Evolutionary conservation across 2,797 vertebrate species (phyloP), one percentile per base, ranked within the genome.

Genomic region (Odontamblyopus lacepedii): DNA sequence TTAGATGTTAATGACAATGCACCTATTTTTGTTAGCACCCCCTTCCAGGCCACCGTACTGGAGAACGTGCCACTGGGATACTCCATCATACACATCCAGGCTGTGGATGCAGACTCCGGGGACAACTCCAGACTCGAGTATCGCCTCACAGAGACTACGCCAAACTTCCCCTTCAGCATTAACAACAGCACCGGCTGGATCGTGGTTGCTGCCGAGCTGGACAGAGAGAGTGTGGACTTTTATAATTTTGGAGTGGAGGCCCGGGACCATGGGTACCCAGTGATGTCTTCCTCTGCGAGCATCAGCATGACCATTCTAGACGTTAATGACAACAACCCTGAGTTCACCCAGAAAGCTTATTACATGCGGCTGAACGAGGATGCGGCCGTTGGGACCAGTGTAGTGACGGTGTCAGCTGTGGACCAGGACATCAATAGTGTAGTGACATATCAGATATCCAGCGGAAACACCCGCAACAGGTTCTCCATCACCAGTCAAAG

Each of bases 401-500:
- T 98, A 73, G 94, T 98, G 77, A 98, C 96, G 0, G 95, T 99
- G 65, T 98, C 96, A 0, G 97, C 98, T 0, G 80, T 97, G 0
- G 98, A 99, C 88, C 95, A 95, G 4, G 97, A 99, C 4, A 96
- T 96, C 80, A 97, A 98, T 91, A 98, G 96, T 0, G 93, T 97
- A 79, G 96, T 99, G 80, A 97, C 96, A 0, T 99, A 99, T 89
- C 97, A 99, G 94, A 99, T 99, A 86, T 93, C 97, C 63, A 97
- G 94, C 0, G 98, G 98, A 78, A 99, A 99, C 85, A 98, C 97
- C 6, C 94, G 97, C 55, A 99, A 98, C 90, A 94, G 98, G 53
- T 99, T 99, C 90, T 96, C 98, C 78, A 99, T 99, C 91, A 98
- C 96, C 2, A 99, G 97, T 78, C 96, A 98, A 88, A 97, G 96